Evolutionary conservation across 2,888 invertebrate genomes (phyloP).

Genomic region (Dinocampus coccinellae): DNA sequence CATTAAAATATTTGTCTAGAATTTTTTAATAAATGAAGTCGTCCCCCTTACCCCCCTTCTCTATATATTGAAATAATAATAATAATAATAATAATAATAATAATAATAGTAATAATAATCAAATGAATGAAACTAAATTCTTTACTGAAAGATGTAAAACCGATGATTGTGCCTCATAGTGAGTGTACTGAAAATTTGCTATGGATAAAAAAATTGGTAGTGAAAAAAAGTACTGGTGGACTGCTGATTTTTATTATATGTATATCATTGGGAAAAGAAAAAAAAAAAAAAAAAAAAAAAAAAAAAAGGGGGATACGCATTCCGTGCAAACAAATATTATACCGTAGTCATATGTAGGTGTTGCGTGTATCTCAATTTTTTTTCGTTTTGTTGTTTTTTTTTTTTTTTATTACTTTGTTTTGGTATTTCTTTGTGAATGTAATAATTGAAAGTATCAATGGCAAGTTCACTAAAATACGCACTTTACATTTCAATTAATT

Average conservation of each 20-base stretch:
- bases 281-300: neutral
- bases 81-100: conserved; percentile 23
- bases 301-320: neutral
- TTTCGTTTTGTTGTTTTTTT: neutral
- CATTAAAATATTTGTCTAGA: conserved; percentile 32
- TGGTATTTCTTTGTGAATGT: neutral
- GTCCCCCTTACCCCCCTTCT: conserved; percentile 25
- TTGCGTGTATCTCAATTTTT: neutral
- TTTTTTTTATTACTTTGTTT: neutral
- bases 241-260: conserved; percentile 13
- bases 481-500: conserved; percentile 9
- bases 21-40: conserved; percentile 37
- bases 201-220: neutral
- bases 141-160: neutral
- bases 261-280: neutral
- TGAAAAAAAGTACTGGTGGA: neutral
- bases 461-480: neutral
- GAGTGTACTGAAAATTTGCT: conserved; percentile 6
- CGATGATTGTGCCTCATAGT: conserved; percentile 17
- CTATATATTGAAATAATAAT: conserved; percentile 24
- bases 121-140: neutral
- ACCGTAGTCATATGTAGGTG: conserved; percentile 7
- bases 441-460: conserved; percentile 1
- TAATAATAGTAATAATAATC: conserved; percentile 40
- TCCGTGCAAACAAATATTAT: neutral